Evolutionary conservation across 2,888 invertebrate genomes (phyloP).

Genomic region (Dynastes tityus): DNA sequence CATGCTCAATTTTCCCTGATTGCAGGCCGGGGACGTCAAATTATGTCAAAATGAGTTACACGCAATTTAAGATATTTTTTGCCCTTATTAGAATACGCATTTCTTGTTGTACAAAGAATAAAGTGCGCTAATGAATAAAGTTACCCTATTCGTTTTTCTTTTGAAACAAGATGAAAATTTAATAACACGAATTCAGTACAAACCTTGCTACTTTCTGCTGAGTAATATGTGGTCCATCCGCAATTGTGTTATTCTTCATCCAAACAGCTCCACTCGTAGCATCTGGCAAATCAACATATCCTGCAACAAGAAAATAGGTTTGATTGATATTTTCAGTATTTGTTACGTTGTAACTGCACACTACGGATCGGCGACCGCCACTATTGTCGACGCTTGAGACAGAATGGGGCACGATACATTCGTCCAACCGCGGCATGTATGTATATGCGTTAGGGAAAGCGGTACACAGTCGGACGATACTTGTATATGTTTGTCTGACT

Average conservation of each 20-base stretch:
- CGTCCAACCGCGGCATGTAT: no score
- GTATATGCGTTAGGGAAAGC: no score
- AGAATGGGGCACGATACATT: no score
- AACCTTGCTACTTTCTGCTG: constrained; percentile 71
- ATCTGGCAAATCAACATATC: constrained; percentile 80
- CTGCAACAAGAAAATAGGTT: constrained; percentile 66
- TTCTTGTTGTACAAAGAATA: neutral
- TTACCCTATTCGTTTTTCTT: no score
- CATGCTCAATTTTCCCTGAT: constrained; percentile 9
- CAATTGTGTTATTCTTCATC: constrained; percentile 74
- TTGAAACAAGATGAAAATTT: no score
- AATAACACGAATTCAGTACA: constrained; percentile 40
- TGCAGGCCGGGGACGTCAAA: constrained; percentile 15
- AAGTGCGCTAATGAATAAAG: no score
- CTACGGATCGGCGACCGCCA: no score
- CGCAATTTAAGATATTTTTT: constrained; percentile 3
- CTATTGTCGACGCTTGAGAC: no score
- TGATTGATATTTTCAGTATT: neutral
- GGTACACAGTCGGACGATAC: no score
- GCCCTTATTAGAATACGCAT: neutral
- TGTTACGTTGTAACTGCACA: neutral
- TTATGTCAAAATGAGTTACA: constrained; percentile 17
- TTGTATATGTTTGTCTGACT: no score
- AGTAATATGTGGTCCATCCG: constrained; percentile 66
- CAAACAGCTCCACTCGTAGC: constrained; percentile 82